A percentile compares a stretch with the other conserved stretches of the same genome.
Conservation (phyloP, 1,140 invertebrate species). For the Potamilus streckersoni region DNA sequence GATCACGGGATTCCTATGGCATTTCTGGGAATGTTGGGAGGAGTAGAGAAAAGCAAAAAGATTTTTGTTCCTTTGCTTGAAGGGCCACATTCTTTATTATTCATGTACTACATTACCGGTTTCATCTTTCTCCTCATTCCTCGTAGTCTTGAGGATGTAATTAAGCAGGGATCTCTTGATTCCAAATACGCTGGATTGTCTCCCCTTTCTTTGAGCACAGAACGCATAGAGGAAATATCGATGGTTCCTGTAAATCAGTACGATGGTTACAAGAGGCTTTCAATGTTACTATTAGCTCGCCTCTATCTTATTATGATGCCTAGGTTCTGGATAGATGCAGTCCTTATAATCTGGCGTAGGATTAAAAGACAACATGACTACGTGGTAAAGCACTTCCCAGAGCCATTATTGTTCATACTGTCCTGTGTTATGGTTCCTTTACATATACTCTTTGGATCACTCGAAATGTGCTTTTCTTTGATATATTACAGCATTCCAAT, state of each 20-base stretch:
- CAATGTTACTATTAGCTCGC: not conserved
- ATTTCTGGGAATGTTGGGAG: conserved; percentile 19
- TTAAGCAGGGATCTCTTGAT: conserved; percentile 1
- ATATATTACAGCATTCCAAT: no score
- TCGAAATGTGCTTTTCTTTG: no score
- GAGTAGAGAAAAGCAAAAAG: conserved; percentile 18
- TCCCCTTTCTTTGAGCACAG: not conserved
- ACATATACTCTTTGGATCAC: no score
- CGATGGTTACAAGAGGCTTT: conserved; percentile 6
- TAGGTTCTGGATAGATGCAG: conserved; percentile 8
- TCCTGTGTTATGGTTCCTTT: no score
- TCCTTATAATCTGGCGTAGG: no score
- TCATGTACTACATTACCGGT: conserved; percentile 8
- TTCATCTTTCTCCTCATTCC: conserved; percentile 18
- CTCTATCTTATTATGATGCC: conserved; percentile 15
- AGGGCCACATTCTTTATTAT: conserved; percentile 8
- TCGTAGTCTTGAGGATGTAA: not conserved
- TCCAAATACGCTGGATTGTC: not conserved
- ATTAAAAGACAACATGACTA: no score
- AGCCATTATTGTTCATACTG: no score
- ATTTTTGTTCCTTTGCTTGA: conserved; percentile 15
- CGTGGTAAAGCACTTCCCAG: no score
- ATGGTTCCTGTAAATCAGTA: not conserved
- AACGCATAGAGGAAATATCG: conserved; percentile 13
- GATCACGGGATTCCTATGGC: conserved; percentile 18